A percentile compares a stretch with the other conserved stretches of the same genome.
Evolutionary conservation across 2,888 invertebrate genomes (phyloP).

Genomic region (Orchestes rusci): DNA sequence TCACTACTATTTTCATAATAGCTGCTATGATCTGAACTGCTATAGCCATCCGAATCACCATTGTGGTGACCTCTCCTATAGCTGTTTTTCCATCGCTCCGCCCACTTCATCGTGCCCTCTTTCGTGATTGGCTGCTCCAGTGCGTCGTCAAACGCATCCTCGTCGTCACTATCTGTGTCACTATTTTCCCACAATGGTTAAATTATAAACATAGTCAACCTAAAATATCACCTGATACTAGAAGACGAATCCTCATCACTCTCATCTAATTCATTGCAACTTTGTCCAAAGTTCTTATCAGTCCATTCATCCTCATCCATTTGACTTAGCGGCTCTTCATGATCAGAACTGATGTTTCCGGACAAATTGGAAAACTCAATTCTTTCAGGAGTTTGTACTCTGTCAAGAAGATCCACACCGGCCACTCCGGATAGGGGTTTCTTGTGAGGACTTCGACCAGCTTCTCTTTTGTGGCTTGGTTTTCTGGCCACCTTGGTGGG

Average conservation of each 20-base stretch:
- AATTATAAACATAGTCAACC: not conserved
- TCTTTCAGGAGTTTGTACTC: constrained; percentile 66
- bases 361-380: constrained; percentile 73
- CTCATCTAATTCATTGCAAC: constrained; percentile 56
- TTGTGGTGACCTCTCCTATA: constrained; percentile 41
- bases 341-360: constrained; percentile 49
- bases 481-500: constrained; percentile 34
- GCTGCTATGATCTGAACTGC: constrained; percentile 44
- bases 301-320: constrained; percentile 97
- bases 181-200: constrained; percentile 32
- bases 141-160: constrained; percentile 62
- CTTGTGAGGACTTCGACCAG: constrained; percentile 46
- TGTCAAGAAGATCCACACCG: constrained; percentile 45
- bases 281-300: constrained; percentile 82
- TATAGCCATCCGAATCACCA: constrained; percentile 40
- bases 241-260: constrained; percentile 52
- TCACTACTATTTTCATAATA: constrained; percentile 47
- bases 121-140: constrained; percentile 57
- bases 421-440: constrained; percentile 43
- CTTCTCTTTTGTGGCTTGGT: constrained; percentile 29
- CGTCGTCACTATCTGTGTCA: constrained; percentile 57
- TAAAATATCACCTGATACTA: constrained; percentile 43
- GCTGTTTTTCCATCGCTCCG: constrained; percentile 59
- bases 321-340: constrained; percentile 62
- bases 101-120: constrained; percentile 61